Conservation (phyloP, 2,888 invertebrate genomes). For the Caradrina clavipalpis region DNA sequence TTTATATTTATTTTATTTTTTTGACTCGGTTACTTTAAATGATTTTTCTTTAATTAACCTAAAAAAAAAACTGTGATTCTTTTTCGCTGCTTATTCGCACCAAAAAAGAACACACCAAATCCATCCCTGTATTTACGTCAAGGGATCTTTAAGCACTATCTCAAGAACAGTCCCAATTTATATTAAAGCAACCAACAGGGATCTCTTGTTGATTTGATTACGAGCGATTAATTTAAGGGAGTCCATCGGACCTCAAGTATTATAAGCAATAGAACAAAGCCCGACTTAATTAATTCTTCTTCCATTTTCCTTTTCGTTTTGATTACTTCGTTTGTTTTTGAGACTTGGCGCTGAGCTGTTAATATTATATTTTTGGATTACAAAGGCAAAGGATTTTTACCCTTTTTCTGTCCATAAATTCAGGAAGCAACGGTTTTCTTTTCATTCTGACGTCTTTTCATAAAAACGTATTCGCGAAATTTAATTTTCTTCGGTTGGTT, state of each 20-base stretch:
- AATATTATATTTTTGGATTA: constrained; percentile 49
- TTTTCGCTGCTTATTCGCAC: background rate
- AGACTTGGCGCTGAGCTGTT: constrained; percentile 59
- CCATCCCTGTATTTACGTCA: constrained; percentile 36
- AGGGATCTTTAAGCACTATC: constrained; percentile 65
- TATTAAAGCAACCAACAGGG: constrained; percentile 74
- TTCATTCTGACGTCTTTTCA: background rate
- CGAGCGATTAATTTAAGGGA: constrained; percentile 82
- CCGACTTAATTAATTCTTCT: constrained; percentile 78
- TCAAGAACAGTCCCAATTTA: constrained; percentile 73
- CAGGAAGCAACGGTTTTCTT: constrained; percentile 6
- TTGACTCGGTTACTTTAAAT: no score
- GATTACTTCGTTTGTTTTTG: constrained; percentile 64
- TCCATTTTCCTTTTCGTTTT: constrained; percentile 71
- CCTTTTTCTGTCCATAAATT: background rate
- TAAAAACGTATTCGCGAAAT: background rate
- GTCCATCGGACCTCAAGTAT: constrained; percentile 74
- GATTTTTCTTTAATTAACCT: no score
- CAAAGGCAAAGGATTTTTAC: constrained; percentile 11
- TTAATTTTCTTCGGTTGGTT: background rate
- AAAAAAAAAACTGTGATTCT: no score
- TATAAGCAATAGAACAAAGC: constrained; percentile 77
- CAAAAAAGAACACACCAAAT: background rate
- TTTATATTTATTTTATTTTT: no score
- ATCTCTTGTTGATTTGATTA: constrained; percentile 82